Base-by-base conservation (phyloP, 2,888 invertebrate genomes). In the Sceliomorpha sp. region DNA sequence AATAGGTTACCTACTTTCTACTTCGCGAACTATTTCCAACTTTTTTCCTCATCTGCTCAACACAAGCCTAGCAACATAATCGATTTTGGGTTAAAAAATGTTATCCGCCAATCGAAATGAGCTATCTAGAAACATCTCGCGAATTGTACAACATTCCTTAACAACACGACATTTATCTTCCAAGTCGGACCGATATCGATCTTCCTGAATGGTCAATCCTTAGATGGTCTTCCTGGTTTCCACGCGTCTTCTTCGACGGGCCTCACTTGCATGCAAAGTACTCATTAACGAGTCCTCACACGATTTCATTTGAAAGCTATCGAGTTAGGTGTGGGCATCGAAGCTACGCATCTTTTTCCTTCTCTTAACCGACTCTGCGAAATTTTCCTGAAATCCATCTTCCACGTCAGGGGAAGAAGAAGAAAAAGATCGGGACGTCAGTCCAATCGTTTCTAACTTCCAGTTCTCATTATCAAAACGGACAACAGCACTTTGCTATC, bases 221-320 rank as follows among this genome's bases (percentile, higher is more conserved):
- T 60, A 67, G 55, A 67, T 60, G 67, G 67, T 67, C 67, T 67
- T 67, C 67, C 67, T 67, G 67, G 48, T 67, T 66, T 20, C 26
- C 15, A 37, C 50, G 34, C 59, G 53, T 53, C 40, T 51, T 47
- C 53, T 53, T 53, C 31, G 32, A 17, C 56, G 27, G 27, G 59
- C 59, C 31, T 17, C 37, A 15, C 42, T 42, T 47, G 67, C 67
- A 67, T 67, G 67, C 59, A 67, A 67, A 59, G 67, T 29, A 55
- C 59, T 58, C 67, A 67, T 59, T 66, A 66, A 59, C 59, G 53
- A 53, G 44, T 40, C 55, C 48, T 48, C 55, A 48, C 63, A 42
- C 63, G 47, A 63, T 17, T 34, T 29, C 31, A 39, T 58, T 50
- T 45, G 44, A 66, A 58, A 50, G 51, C 32, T 26, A 45, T 66